A percentile compares a stretch with the other conserved stretches of the same genome.
phyloP scores from a whole-genome alignment of 2,888 invertebrate genomes.

The Timema podura region DNA sequence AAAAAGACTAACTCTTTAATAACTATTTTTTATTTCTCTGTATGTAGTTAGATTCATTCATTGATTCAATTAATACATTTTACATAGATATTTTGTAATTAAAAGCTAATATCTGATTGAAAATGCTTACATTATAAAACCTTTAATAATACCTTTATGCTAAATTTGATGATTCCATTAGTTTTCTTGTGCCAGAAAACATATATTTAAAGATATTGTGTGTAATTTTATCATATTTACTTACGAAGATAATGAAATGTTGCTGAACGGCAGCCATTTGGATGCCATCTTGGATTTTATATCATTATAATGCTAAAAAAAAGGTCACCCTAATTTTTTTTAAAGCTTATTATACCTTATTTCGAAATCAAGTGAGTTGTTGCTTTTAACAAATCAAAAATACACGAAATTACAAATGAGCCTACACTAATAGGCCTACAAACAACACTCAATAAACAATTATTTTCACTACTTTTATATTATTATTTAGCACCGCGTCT shows the following conservation, averaged over 20 bases:
- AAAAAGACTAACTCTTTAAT: neutral
- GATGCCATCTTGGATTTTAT: conserved; percentile 1
- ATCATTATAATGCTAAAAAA: neutral
- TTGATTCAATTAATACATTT: neutral
- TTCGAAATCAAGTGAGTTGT: conserved; percentile 8
- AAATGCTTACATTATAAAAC: neutral
- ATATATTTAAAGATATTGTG: neutral
- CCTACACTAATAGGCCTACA: neutral
- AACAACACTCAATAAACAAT: too few species aligned
- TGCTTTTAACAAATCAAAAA: neutral
- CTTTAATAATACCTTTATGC: neutral
- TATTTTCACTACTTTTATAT: too few species aligned
- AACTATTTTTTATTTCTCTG: neutral
- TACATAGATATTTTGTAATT: neutral
- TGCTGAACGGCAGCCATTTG: neutral
- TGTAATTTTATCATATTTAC: neutral
- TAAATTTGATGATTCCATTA: neutral
- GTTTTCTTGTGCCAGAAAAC: neutral
- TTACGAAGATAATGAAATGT: neutral
- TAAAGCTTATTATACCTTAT: neutral
- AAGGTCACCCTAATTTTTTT: neutral
- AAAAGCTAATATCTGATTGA: neutral
- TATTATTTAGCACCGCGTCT: too few species aligned
- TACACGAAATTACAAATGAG: conserved; percentile 4
- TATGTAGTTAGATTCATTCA: conserved; percentile 1